Evolutionary conservation across 1,140 invertebrate species (phyloP), one percentile per base, ranked within the genome.

Genomic region (Drosophila albomicans): DNA sequence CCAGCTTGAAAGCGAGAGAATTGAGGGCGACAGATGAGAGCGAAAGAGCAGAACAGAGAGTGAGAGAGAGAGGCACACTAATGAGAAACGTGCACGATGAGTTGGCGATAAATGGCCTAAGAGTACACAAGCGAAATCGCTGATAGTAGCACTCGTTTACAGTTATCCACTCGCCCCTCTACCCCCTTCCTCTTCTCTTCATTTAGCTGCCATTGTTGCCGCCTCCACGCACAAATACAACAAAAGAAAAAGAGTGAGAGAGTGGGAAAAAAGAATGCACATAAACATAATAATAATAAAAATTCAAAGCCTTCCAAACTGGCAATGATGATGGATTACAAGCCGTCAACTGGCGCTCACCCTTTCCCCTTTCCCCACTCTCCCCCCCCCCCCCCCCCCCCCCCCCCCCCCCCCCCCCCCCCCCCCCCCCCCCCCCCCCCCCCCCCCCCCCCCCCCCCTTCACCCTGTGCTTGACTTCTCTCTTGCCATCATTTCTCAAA

Each of bases 71-170:
- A 38, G 7, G 13, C 51, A 57, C 20, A 75, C 80, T 88, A 88
- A 88, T 89, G 85, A 89, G 85, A 90, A 89, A 90, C 81, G 72
- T 89, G 85, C 72, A 70, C 66, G 78, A 81, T 81, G 84, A 88
- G 62, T 76, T 89, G 25, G 79, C 84, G 71, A 70, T 89, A 89
- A 88, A 88, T 85, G 81, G 81, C 66, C 66, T 57, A 68, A 43
- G 38, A 41, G 38, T 10, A 41, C 71, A 78, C 35, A 38, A 10
- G 85, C 81, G 45, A 68, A 81, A 79, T 89, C 51, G 75, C 57
- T 79, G 61, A 81, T 78, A 73, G 77, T 58, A 51, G 77, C 58
- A 52, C 20, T 52, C 16, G 13, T 43, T 13, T 43, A 43, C 35
- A 10, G 35, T 38, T 41, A 64, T 43, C 28, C 62, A 5, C 46